These are phyloP conservation scores for Periparus ater DNA, from an alignment of 2,797 vertebrate genomes.

Conservation along the genomic window DNA sequence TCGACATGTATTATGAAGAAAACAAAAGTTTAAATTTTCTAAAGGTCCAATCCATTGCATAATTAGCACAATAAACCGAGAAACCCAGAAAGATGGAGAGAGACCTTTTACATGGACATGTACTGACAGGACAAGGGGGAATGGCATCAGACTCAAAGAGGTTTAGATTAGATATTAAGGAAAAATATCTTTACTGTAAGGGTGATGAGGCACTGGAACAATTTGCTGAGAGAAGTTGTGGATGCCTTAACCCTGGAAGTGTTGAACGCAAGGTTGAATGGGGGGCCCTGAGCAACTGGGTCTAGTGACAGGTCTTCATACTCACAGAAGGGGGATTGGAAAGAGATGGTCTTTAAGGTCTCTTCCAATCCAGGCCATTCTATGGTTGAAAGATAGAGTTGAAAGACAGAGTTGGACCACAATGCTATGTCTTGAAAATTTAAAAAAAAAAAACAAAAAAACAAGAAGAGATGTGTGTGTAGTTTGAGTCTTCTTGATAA, in stretches of 20 bases:
- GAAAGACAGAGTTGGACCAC: neutral
- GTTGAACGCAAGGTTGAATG: neutral
- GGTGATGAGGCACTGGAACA: neutral
- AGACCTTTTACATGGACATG: neutral
- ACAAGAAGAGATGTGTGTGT: rapidly evolving
- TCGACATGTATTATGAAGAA: neutral
- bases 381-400: neutral
- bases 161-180: neutral
- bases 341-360: neutral
- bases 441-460: neutral
- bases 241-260: neutral
- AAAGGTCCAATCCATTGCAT: neutral
- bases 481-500: neutral
- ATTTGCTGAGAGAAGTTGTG: neutral
- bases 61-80: neutral
- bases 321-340: neutral
- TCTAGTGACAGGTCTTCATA: too few relatives aligned
- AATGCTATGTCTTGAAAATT: neutral
- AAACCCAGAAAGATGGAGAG: neutral
- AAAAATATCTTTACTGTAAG: neutral
- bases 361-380: neutral
- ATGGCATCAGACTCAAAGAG: neutral
- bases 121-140: neutral
- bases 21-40: neutral
- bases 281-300: neutral